Percentiles rank a stretch among this genome's conserved stretches.
Evolutionary conservation across 1,140 invertebrate species (phyloP).

Genomic region (Pteromalus puparum): DNA sequence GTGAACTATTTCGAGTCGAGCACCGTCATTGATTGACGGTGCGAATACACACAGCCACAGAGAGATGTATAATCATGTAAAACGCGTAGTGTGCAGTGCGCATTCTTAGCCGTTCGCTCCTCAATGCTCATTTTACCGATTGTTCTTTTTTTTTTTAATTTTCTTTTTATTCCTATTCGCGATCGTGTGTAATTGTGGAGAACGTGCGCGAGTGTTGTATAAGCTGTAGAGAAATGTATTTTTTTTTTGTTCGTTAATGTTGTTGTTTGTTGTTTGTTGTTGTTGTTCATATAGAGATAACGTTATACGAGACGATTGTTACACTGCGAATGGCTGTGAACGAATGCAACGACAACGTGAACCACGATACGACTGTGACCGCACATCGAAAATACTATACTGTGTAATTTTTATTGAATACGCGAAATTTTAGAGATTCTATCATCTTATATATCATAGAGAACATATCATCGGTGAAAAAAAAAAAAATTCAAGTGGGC

Average conservation of each 20-base stretch:
- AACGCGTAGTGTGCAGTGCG: not conserved
- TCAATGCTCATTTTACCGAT: not conserved
- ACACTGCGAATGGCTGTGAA: conserved; percentile 61
- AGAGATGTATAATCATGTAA: not conserved
- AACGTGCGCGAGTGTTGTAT: not conserved
- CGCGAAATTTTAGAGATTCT: too few relatives aligned
- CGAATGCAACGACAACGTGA: conserved; percentile 21
- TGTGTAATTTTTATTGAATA: too few relatives aligned
- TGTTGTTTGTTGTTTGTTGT: not conserved
- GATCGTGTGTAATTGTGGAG: not conserved
- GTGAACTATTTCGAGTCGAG: not conserved
- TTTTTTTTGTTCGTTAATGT: not conserved
- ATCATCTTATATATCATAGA: too few relatives aligned
- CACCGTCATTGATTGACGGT: not conserved
- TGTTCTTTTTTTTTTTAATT: conserved; percentile 9
- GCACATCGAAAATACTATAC: too few relatives aligned
- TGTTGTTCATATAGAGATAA: not conserved
- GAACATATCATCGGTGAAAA: too few relatives aligned
- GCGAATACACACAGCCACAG: not conserved
- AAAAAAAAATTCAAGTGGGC: too few relatives aligned
- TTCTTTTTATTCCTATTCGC: not conserved
- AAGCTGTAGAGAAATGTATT: not conserved
- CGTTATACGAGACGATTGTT: conserved; percentile 20
- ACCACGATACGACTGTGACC: not conserved
- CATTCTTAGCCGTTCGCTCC: not conserved